Evolutionary conservation across 2,888 invertebrate genomes (phyloP).

Genomic region (Conus canariensis): DNA sequence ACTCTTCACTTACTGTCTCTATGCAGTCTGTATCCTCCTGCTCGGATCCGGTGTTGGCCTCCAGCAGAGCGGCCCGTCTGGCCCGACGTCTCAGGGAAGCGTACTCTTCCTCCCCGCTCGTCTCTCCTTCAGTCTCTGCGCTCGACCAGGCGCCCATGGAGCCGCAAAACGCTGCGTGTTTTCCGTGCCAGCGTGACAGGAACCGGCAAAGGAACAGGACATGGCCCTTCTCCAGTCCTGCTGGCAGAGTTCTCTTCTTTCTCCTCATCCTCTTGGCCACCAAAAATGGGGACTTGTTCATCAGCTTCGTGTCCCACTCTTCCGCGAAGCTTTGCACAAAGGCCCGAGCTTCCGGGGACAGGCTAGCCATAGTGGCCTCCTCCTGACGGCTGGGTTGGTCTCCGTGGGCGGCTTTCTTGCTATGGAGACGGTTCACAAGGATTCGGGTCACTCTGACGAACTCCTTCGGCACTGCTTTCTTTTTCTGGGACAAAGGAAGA

Average conservation of each 20-base stretch:
- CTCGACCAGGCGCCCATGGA: conserved; percentile 38
- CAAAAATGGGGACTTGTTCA: background rate
- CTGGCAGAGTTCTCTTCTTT: background rate
- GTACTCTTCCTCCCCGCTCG: conserved; percentile 5
- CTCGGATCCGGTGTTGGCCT: background rate
- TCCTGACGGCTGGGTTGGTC: background rate
- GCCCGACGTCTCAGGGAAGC: background rate
- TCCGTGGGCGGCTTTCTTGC: background rate
- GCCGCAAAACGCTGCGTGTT: conserved; percentile 32
- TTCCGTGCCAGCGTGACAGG: conserved; percentile 38
- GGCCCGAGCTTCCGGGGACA: conserved; percentile 13
- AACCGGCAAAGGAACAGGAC: conserved; percentile 34
- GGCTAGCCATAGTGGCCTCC: background rate
- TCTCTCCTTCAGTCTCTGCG: conserved; percentile 23
- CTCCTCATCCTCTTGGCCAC: conserved; percentile 30
- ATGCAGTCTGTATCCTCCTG: conserved; percentile 22
- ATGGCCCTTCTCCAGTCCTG: background rate
- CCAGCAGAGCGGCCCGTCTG: no score
- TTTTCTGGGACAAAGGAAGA: background rate
- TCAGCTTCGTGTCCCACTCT: conserved; percentile 38
- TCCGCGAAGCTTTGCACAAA: conserved; percentile 22
- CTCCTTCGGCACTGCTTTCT: conserved; percentile 6
- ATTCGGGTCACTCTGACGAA: conserved; percentile 10
- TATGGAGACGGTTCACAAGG: conserved; percentile 31
- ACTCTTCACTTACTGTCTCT: background rate